Evolutionary conservation across 2,888 invertebrate genomes (phyloP).

Genomic region (Clivina fossor): DNA sequence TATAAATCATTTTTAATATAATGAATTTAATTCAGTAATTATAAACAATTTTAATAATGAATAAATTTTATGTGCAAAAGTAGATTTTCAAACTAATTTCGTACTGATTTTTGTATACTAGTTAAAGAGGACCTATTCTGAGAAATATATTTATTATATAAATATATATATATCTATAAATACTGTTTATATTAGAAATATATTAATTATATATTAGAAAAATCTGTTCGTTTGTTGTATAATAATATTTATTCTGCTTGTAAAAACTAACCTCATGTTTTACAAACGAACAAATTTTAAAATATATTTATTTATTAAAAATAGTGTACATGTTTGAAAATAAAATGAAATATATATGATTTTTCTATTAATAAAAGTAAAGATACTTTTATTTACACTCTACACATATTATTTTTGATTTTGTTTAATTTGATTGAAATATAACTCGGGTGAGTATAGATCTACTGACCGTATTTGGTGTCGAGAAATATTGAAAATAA

Average conservation of each 20-base stretch:
- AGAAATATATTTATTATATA: too few relatives aligned
- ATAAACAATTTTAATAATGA: background rate
- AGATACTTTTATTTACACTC: conserved; percentile 33
- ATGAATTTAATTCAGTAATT: too few relatives aligned
- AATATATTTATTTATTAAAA: conserved; percentile 14
- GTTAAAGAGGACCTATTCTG: too few relatives aligned
- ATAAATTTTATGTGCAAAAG: background rate
- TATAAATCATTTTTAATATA: conserved; percentile 1
- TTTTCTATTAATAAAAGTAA: conserved; percentile 28
- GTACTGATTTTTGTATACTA: too few relatives aligned
- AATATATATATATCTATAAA: too few relatives aligned
- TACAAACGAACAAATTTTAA: conserved; percentile 14
- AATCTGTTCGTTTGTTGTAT: background rate
- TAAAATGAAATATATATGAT: conserved; percentile 27
- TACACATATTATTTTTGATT: background rate
- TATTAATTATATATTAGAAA: too few relatives aligned
- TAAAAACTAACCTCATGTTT: conserved; percentile 12
- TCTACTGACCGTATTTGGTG: too few relatives aligned
- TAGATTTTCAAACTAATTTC: background rate
- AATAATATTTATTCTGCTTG: too few relatives aligned
- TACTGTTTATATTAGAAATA: too few relatives aligned
- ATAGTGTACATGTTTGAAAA: conserved; percentile 17
- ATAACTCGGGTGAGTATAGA: too few relatives aligned
- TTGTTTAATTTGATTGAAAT: too few relatives aligned
- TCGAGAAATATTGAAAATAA: too few relatives aligned